Conservation (phyloP, 2,797 vertebrate genomes). For the Hemitrygon akajei region DNA sequence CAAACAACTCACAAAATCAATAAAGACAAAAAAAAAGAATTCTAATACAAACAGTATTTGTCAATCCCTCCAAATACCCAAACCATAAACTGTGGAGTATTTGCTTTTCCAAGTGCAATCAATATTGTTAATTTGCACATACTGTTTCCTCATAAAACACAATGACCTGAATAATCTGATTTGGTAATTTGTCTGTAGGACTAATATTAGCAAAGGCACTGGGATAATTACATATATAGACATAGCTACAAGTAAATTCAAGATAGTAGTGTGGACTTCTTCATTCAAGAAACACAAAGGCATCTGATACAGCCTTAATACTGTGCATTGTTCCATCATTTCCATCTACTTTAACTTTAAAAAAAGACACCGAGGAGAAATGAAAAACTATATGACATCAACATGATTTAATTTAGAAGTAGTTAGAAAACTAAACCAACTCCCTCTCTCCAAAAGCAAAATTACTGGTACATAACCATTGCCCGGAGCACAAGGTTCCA, state of each 20-base stretch:
- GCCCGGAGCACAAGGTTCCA: not conserved
- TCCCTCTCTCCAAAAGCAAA: not conserved
- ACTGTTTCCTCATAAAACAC: not conserved
- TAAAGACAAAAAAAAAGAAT: not conserved
- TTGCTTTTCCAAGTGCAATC: not conserved
- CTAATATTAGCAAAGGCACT: not conserved
- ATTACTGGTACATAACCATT: not conserved
- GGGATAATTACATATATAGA: not conserved
- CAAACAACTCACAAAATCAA: not conserved
- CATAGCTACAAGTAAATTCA: not conserved
- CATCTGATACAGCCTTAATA: not conserved
- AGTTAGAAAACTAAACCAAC: not conserved
- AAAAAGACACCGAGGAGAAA: slow-evolving; percentile 3
- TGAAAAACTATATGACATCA: not conserved
- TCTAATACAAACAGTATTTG: not conserved
- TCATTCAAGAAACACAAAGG: not conserved
- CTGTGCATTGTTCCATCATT: not conserved
- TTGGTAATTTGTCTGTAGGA: not conserved
- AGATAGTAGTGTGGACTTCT: not conserved
- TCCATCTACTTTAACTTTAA: not conserved
- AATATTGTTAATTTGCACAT: not conserved
- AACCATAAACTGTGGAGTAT: not conserved
- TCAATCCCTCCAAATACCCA: not conserved
- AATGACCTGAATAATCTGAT: not conserved
- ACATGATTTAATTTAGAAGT: not conserved